Evolutionary conservation across 2,888 invertebrate genomes (phyloP).

Genomic region (Thecocarcelia acutangulata): DNA sequence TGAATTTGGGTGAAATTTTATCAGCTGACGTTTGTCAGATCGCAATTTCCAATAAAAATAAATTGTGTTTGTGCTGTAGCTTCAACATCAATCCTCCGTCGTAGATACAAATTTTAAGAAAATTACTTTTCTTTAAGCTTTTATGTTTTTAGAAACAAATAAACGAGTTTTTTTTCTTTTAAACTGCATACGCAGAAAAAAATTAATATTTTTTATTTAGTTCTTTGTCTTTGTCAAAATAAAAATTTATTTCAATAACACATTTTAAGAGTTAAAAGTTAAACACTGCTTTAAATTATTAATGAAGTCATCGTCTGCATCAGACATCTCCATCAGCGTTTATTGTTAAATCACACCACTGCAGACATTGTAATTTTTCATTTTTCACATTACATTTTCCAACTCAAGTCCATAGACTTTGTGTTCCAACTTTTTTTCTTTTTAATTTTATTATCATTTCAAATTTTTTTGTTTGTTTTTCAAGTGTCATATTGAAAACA

Average conservation of each 20-base stretch:
- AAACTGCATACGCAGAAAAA: no score
- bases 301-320: slow-evolving; percentile 56
- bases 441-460: slow-evolving; percentile 20
- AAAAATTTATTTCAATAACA: slow-evolving; percentile 36
- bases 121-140: no score
- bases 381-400: slow-evolving; percentile 46
- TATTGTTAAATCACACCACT: slow-evolving; percentile 49
- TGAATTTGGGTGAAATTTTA: no score
- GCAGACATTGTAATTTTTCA: slow-evolving; percentile 61
- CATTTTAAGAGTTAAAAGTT: slow-evolving; percentile 27
- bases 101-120: no score
- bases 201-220: no score
- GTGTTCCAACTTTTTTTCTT: neutral
- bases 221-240: no score
- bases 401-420: slow-evolving; percentile 29
- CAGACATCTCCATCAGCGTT: slow-evolving; percentile 49
- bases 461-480: slow-evolving; percentile 31
- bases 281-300: slow-evolving; percentile 43
- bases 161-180: no score
- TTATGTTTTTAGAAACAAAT: no score
- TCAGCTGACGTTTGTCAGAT: no score
- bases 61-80: no score
- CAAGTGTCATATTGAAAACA: slow-evolving; percentile 42
- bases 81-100: no score
- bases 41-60: no score